Percentiles rank a stretch among this genome's conserved stretches.
phyloP scores from a whole-genome alignment of 2,888 invertebrate genomes.

The Drosophila mimica region DNA sequence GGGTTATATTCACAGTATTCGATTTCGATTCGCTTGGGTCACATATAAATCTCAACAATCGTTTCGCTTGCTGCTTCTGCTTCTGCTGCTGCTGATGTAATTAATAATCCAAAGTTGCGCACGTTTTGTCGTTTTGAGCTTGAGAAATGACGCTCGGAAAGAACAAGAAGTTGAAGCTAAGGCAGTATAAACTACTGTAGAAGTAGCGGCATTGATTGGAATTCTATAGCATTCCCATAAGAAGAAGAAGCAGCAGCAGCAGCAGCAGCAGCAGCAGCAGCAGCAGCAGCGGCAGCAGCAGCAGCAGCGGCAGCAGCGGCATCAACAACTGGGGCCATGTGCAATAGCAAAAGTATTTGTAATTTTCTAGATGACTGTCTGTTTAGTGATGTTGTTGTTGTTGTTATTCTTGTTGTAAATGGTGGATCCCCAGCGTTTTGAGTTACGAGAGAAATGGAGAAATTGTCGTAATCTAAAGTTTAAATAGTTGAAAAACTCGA shows the following conservation, averaged over 20 bases:
- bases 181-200: slow-evolving; percentile 39
- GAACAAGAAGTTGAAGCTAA: slow-evolving; percentile 21
- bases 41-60: slow-evolving; percentile 69
- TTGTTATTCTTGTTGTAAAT: slow-evolving; percentile 35
- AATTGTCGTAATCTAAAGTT: slow-evolving; percentile 79
- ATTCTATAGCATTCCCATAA: slow-evolving; percentile 51
- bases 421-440: slow-evolving; percentile 69
- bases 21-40: slow-evolving; percentile 73
- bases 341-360: slow-evolving; percentile 77
- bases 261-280: background rate
- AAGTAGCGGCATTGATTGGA: slow-evolving; percentile 68
- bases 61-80: slow-evolving; percentile 27
- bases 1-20: slow-evolving; percentile 58
- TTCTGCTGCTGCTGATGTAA: slow-evolving; percentile 68
- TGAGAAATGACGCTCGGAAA: slow-evolving; percentile 71
- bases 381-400: slow-evolving; percentile 43
- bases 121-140: slow-evolving; percentile 78
- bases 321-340: slow-evolving; percentile 32
- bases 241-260: too few relatives aligned
- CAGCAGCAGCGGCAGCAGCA: too few relatives aligned
- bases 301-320: background rate
- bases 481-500: slow-evolving; percentile 66
- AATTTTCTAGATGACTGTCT: slow-evolving; percentile 74
- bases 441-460: slow-evolving; percentile 67
- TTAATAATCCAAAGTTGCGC: slow-evolving; percentile 79